Percentiles rank a stretch among this genome's conserved stretches.
Conservation (phyloP, 2,113 vertebrate species). For the Spea bombifrons region DNA sequence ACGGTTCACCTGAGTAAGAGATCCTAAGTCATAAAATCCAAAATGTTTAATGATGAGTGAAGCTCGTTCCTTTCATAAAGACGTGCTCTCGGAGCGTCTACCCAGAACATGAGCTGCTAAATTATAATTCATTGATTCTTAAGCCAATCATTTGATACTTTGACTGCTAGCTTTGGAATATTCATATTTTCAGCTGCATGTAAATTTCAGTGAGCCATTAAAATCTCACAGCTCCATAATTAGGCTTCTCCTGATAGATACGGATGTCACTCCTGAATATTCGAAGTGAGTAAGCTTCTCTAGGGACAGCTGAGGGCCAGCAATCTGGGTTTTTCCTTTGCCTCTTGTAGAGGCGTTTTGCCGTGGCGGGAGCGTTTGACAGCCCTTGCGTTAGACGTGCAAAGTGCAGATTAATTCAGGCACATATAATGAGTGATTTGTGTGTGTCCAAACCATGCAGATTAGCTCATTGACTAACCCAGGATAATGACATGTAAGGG, state of each 20-base stretch:
- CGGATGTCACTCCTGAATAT: slow-evolving; percentile 63
- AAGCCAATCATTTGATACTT: slow-evolving; percentile 66
- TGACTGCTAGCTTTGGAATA: slow-evolving; percentile 62
- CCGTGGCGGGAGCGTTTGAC: slow-evolving; percentile 43
- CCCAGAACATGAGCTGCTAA: slow-evolving; percentile 49
- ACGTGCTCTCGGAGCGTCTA: slow-evolving; percentile 44
- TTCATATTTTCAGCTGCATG: slow-evolving; percentile 69
- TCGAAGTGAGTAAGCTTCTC: slow-evolving; percentile 55
- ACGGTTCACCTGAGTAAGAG: slow-evolving; percentile 17
- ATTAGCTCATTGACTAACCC: not conserved
- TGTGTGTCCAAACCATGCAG: not conserved
- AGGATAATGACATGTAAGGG: not conserved
- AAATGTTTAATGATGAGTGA: slow-evolving; percentile 44
- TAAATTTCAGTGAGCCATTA: slow-evolving; percentile 76
- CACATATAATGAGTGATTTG: not conserved
- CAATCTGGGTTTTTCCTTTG: slow-evolving; percentile 55
- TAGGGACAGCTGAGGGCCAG: slow-evolving; percentile 53
- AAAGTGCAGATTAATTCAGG: slow-evolving; percentile 12
- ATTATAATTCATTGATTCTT: slow-evolving; percentile 60
- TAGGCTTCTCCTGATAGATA: slow-evolving; percentile 72
- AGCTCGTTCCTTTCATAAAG: slow-evolving; percentile 45
- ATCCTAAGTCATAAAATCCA: slow-evolving; percentile 22
- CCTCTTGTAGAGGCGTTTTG: slow-evolving; percentile 39
- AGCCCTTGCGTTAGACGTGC: slow-evolving; percentile 10
- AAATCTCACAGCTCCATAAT: slow-evolving; percentile 73